phyloP scores from a whole-genome alignment of 2,797 vertebrate genomes.

The Tragelaphus oryx region DNA sequence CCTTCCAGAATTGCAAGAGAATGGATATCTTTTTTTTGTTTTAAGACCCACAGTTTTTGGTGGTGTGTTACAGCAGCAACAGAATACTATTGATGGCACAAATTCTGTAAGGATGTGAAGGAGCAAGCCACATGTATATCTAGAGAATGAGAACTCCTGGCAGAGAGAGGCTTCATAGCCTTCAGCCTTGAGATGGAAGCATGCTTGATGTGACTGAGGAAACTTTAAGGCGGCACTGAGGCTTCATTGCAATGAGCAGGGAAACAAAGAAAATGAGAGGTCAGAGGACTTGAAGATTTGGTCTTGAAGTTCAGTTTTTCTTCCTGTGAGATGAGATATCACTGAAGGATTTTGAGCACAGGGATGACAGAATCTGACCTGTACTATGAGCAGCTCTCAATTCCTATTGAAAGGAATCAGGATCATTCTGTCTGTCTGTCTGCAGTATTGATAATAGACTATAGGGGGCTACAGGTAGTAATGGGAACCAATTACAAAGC shows the following conservation, averaged over 20 bases:
- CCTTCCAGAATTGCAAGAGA: too few species aligned
- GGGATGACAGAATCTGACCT: neutral
- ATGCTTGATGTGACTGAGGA: neutral
- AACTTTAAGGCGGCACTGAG: neutral
- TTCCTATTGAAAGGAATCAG: neutral
- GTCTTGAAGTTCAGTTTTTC: neutral
- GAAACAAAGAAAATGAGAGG: neutral
- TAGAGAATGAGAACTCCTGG: neutral
- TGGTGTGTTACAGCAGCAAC: neutral
- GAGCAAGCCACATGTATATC: fast-evolving
- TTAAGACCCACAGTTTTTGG: neutral
- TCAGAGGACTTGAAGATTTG: neutral
- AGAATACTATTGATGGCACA: neutral
- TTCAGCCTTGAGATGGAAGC: neutral
- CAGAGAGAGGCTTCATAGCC: neutral
- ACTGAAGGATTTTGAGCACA: neutral
- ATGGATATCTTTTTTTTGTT: too few species aligned
- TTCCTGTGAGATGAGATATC: neutral
- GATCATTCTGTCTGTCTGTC: neutral
- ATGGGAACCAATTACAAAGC: neutral
- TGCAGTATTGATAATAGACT: neutral
- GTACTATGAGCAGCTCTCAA: neutral
- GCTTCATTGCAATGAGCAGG: neutral
- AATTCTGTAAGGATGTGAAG: neutral
- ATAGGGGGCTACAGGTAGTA: neutral